Conservation (phyloP, 2,797 vertebrate genomes). For the Chiroxiphia lanceolata region DNA sequence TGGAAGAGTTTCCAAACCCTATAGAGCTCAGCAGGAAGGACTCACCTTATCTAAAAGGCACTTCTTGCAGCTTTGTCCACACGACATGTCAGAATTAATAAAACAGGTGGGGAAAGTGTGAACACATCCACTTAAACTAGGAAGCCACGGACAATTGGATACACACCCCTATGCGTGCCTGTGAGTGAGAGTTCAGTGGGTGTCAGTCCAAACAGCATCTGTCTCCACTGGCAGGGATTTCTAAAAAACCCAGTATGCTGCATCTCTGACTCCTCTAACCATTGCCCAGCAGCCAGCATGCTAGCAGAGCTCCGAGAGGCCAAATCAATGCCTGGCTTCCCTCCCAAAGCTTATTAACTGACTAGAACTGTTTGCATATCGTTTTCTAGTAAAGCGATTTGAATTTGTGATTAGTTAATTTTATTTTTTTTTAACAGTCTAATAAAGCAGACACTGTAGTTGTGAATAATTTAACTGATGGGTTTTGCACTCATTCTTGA, state of each 20-base stretch:
- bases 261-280: neutral
- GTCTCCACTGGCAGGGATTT: neutral
- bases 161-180: neutral
- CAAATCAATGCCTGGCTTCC: constrained; percentile 28
- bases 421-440: neutral
- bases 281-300: neutral
- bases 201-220: constrained; percentile 2
- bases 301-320: neutral
- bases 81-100: neutral
- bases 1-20: neutral
- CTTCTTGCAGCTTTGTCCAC: neutral
- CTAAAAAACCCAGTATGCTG: neutral
- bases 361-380: constrained; percentile 4
- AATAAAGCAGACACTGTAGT: constrained; percentile 18
- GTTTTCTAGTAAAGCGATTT: neutral
- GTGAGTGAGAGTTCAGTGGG: neutral
- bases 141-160: neutral
- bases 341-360: constrained; percentile 11
- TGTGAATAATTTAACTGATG: neutral
- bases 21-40: neutral
- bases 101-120: neutral
- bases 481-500: neutral
- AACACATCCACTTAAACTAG: neutral
- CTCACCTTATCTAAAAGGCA: neutral
- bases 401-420: constrained; percentile 31